Base-by-base conservation (phyloP, 2,888 invertebrate genomes). In the Stenichneumon culpator region DNA sequence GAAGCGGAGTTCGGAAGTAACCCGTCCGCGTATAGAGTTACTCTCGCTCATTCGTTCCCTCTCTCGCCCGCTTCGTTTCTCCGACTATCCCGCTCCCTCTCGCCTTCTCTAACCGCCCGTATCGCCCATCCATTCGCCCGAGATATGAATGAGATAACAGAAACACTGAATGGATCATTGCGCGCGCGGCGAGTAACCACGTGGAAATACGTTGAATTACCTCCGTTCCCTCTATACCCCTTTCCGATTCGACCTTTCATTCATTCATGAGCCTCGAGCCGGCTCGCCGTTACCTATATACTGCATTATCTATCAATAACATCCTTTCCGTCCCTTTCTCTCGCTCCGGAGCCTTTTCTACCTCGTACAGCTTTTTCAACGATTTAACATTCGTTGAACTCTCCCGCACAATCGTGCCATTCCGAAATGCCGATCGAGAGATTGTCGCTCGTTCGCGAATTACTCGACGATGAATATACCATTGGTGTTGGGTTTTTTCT, bases 131-230 rank as follows among this genome's bases (percentile, higher is more conserved):
- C 87, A 81, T 82, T 83, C 87, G 79, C 80, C 73, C 83, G 87
- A 88, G 88, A 88, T 88, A 88, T 88, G 88, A 88, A 88, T 88
- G 88, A 88, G 88, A 88, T 88, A 88, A 88, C 88, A 86, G 88
- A 87, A 87, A 88, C 87, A 87, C 84, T 88, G 87, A 88, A 88
- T 88, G 88, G 88, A 88, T 88, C 88, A 88, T 88, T 88, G 87
- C 87, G 86, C 87, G 82, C 73, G 79, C 85, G 80, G 82, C 82
- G 50, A 80, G 72, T 79, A 81, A 85, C 82, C 84, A 87, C 83
- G 86, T 83, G 86, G 79, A 86, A 44, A 88, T 87, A 87, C 83
- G 86, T 85, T 87, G 82, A 85, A 87, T 83, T 85, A 79, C 85
- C 84, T 79, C 78, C 79, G 79, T 82, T 86, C 86, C 73, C 84